Evolutionary conservation across 2,797 vertebrate species (phyloP).

Genomic region (Myotis myotis): DNA sequence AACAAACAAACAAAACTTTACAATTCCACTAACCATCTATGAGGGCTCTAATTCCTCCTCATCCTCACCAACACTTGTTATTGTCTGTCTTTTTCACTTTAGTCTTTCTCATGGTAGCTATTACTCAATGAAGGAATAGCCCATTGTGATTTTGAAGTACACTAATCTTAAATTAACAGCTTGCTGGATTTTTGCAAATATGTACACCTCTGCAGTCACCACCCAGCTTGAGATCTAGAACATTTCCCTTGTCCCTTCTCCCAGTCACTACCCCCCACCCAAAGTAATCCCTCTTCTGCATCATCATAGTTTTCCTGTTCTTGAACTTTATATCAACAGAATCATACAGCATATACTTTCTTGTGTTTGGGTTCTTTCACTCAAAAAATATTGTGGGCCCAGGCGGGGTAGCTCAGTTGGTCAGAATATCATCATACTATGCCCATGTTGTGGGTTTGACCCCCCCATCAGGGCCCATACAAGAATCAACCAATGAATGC

Average conservation of each 20-base stretch:
- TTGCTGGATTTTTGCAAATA: neutral
- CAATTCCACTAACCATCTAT: neutral
- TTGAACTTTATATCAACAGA: neutral
- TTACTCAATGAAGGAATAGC: neutral
- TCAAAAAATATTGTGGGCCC: slow-evolving; percentile 11
- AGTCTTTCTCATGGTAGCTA: neutral
- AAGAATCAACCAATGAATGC: neutral
- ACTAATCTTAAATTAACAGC: neutral
- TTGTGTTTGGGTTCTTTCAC: neutral
- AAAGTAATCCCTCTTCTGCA: neutral
- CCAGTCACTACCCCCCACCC: neutral
- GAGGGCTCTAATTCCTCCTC: neutral
- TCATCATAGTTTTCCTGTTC: neutral
- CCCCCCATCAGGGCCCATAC: neutral
- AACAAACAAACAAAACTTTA: neutral
- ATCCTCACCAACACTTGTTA: neutral
- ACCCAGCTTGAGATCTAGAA: neutral
- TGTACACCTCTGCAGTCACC: neutral
- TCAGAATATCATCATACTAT: neutral
- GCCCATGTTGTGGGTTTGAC: neutral
- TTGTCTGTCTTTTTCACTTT: neutral
- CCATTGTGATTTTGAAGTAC: neutral
- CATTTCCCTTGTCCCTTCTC: neutral
- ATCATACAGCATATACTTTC: neutral
- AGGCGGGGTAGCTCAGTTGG: neutral